Conservation (phyloP, 2,113 vertebrate species). For the Chaenogobius annularis region DNA sequence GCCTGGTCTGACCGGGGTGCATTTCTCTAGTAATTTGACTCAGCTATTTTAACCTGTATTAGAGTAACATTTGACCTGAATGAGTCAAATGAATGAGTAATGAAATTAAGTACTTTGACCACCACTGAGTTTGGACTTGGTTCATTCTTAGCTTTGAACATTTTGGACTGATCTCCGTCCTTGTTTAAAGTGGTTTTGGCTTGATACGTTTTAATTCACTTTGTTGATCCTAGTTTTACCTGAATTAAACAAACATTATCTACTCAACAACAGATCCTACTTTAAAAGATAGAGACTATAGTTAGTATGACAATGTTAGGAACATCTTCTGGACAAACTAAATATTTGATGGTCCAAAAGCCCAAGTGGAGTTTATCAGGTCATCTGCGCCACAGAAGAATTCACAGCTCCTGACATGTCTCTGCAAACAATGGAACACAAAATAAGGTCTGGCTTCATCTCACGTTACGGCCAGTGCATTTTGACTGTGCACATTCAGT, state of each 20-base stretch:
- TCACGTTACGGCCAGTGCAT: background rate
- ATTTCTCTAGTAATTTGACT: too few species aligned
- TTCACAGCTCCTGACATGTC: constrained; percentile 5
- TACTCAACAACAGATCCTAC: background rate
- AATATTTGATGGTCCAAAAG: constrained; percentile 4
- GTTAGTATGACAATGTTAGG: background rate
- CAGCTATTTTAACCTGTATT: too few species aligned
- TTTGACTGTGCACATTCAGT: background rate
- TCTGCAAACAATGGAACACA: background rate
- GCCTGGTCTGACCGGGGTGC: too few species aligned
- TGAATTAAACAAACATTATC: background rate
- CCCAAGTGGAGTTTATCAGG: constrained; percentile 3
- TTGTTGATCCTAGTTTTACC: background rate
- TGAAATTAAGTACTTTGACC: too few species aligned
- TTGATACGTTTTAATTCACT: too few species aligned
- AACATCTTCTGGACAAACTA: background rate
- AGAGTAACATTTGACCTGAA: too few species aligned
- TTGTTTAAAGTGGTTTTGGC: background rate
- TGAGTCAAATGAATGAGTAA: too few species aligned
- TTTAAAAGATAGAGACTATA: background rate
- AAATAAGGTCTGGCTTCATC: constrained; percentile 12
- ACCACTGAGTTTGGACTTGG: too few species aligned
- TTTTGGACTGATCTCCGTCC: background rate
- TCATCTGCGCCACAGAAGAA: background rate
- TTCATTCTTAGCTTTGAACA: too few species aligned